Evolutionary conservation across 2,113 vertebrate species (phyloP), one percentile per base, ranked within the genome.

Genomic region (Megaleporinus macrocephalus): DNA sequence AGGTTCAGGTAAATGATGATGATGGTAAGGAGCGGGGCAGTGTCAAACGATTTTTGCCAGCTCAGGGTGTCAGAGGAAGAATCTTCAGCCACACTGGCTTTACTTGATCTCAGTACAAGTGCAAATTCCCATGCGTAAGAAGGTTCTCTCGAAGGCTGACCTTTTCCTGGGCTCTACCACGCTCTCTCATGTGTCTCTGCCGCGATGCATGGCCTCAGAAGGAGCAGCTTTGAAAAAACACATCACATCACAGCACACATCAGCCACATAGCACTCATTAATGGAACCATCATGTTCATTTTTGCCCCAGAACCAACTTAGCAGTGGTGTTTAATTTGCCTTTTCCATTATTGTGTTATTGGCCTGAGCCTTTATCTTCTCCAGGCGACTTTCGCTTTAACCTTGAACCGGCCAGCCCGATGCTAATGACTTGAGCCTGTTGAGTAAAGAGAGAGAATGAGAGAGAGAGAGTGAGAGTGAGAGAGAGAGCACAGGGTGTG

Each of bases 341-440:
- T 86, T 88, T 88, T 90, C 86, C 83, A 94, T 94, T 93, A 93
- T 94, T 91, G 87, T 92, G 90, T 92, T 90, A 92, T 95, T 80
- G 94, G 91, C 84, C 87, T 79, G 66, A 83, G 88, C 83, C 92
- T 91, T 93, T 90, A 89, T 87, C 89, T 91, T 91, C 87, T 88
- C 88, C 91, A 76, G 26, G 84, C 5, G 92, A 95, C 95, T 95
- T 94, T 94, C 92, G 93, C 90, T 94, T 93, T 96, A 93, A 95
- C 93, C 94, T 95, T 94, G 94, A 94, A 95, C 94, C 87, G 73
- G 77, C 88, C 90, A 86, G 88, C 89, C 83, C 85, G 86, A 65
- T 72, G 90, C 89, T 94, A 96, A 96, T 95, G 95, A 95, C 92
- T 92, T 94, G 91, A 90, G 94, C 93, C 94, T 93, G 94, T 93